phyloP scores from a whole-genome alignment of 2,113 vertebrate genomes.

The Rhabdornis inornatus region DNA sequence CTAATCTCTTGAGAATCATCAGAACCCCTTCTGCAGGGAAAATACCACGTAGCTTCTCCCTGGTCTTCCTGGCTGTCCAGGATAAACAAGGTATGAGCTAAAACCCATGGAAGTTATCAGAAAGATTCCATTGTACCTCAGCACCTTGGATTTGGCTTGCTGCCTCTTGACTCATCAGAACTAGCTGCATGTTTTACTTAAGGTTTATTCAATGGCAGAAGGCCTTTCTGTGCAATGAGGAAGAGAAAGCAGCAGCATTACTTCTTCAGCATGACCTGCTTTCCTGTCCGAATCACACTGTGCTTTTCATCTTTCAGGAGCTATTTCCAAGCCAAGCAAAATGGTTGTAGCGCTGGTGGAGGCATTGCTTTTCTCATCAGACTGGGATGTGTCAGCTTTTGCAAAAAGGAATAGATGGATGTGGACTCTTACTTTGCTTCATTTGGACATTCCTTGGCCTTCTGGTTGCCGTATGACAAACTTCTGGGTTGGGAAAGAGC shows the following conservation, averaged over 20 bases:
- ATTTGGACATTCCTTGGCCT: background rate
- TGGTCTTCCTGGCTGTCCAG: background rate
- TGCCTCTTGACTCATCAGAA: background rate
- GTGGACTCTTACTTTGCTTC: background rate
- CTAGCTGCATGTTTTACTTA: background rate
- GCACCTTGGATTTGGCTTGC: background rate
- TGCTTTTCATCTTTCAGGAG: background rate
- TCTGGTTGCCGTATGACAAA: background rate
- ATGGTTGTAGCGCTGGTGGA: background rate
- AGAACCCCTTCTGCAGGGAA: background rate
- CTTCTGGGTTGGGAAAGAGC: background rate
- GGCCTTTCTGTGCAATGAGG: background rate
- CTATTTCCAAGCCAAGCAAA: background rate
- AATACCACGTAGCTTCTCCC: fast-evolving
- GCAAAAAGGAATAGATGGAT: background rate
- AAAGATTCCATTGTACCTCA: background rate
- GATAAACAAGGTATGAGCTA: background rate
- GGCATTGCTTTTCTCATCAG: background rate
- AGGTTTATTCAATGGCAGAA: background rate
- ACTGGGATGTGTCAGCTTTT: background rate
- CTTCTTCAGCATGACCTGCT: background rate
- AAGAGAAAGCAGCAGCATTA: background rate
- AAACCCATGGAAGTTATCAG: background rate
- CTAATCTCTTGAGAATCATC: background rate
- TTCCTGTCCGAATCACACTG: background rate